A percentile compares a stretch with the other conserved stretches of the same genome.
Evolutionary conservation across 2,797 vertebrate species (phyloP).

Genomic region (Rhinichthys osculus): DNA sequence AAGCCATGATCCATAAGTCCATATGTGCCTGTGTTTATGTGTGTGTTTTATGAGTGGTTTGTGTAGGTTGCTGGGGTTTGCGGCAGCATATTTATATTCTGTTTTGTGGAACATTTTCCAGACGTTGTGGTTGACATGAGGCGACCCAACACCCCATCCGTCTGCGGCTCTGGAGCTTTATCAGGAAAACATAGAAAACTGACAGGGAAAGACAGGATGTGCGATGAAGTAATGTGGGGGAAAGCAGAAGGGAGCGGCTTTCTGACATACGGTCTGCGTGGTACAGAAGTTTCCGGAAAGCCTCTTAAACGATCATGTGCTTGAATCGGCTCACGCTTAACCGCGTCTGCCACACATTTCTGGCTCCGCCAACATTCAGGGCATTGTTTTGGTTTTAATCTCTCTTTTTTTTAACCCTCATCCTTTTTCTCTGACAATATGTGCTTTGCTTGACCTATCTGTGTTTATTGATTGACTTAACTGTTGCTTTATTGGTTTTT

Average conservation of each 20-base stretch:
- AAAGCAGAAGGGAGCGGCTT: slow-evolving; percentile 5
- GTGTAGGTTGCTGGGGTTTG: slow-evolving; percentile 39
- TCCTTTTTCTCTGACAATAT: background rate
- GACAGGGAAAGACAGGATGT: background rate
- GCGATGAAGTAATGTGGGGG: slow-evolving; percentile 24
- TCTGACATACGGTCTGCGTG: slow-evolving; percentile 57
- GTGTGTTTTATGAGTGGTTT: slow-evolving; percentile 40
- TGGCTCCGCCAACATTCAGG: slow-evolving; percentile 60
- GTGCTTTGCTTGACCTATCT: background rate
- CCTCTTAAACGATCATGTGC: slow-evolving; percentile 75
- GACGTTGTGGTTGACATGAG: slow-evolving; percentile 35
- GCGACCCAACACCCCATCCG: slow-evolving; percentile 8
- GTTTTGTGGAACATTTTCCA: slow-evolving; percentile 40
- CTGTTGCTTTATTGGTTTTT: background rate
- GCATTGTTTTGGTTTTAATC: slow-evolving; percentile 56
- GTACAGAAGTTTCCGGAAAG: slow-evolving; percentile 67
- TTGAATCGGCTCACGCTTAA: slow-evolving; percentile 60
- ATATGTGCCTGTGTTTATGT: slow-evolving; percentile 7
- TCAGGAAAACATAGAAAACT: background rate
- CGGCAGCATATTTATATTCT: slow-evolving; percentile 50
- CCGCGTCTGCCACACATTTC: slow-evolving; percentile 66
- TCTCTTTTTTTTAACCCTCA: slow-evolving; percentile 3
- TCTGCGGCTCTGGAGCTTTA: slow-evolving; percentile 8
- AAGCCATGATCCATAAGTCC: slow-evolving; percentile 24
- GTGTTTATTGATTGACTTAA: background rate